Conservation (phyloP, 53 echinoderm and acorn worm species). For the Astropecten irregularis region DNA sequence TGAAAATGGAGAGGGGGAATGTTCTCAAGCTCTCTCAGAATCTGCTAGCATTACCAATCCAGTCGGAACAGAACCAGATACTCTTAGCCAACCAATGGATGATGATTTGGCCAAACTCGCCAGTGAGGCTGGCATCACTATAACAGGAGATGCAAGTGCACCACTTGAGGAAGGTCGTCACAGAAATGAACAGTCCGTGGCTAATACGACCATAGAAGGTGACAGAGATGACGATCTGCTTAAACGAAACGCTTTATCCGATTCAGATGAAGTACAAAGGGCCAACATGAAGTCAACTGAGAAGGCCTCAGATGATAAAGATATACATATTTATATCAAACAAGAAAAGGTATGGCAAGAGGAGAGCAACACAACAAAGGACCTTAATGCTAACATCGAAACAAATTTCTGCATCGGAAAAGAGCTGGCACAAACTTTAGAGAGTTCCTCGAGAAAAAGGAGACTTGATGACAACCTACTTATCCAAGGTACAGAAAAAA, state of each 20-base stretch:
- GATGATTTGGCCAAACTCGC: constrained; percentile 8
- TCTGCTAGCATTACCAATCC: background rate
- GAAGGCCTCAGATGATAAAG: too few species aligned
- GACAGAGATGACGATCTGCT: background rate
- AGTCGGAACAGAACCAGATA: background rate
- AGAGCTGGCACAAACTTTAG: background rate
- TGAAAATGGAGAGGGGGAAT: background rate
- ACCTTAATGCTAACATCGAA: too few species aligned
- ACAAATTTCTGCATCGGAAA: background rate
- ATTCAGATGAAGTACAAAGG: too few species aligned
- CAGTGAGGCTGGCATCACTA: constrained; percentile 19
- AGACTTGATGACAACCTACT: background rate
- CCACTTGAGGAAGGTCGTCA: background rate
- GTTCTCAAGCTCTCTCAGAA: background rate
- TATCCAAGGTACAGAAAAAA: background rate
- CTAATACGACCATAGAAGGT: background rate
- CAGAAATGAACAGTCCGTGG: background rate
- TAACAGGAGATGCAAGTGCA: background rate
- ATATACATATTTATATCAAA: too few species aligned
- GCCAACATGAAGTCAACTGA: too few species aligned
- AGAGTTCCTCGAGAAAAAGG: background rate
- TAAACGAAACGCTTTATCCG: too few species aligned
- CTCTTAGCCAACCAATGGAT: background rate
- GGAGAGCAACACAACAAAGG: too few species aligned
- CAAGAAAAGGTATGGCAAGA: too few species aligned